Conservation (phyloP, 2,113 vertebrate genomes). For the Setophaga kirtlandii region DNA sequence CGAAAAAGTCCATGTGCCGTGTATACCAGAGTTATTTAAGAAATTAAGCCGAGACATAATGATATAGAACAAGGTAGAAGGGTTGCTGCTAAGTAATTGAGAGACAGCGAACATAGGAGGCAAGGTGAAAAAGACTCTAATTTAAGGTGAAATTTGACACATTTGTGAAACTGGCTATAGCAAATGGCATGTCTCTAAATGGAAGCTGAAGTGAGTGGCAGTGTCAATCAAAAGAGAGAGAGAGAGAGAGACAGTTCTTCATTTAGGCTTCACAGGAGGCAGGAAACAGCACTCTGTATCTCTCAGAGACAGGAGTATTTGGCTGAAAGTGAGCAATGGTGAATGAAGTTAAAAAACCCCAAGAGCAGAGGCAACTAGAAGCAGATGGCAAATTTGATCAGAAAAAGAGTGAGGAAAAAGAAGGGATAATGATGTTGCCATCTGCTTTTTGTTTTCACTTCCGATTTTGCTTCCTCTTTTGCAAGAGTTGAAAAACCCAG, state of each 20-base stretch:
- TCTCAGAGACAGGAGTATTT: neutral
- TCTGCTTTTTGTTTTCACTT: conserved; percentile 7
- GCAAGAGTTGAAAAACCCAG: neutral
- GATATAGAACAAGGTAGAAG: neutral
- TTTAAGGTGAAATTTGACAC: neutral
- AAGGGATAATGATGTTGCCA: neutral
- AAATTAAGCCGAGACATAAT: neutral
- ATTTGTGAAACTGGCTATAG: neutral
- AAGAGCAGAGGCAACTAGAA: neutral
- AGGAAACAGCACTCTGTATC: neutral
- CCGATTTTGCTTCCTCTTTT: neutral
- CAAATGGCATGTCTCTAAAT: neutral
- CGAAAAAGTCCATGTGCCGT: neutral
- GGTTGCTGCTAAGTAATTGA: neutral
- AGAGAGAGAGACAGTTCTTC: neutral
- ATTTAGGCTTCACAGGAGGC: neutral
- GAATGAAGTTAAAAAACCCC: neutral
- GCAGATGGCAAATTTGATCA: neutral
- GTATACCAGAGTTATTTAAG: neutral
- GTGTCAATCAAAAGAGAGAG: neutral
- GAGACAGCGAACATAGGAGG: neutral
- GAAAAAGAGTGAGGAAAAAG: neutral
- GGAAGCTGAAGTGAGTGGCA: neutral
- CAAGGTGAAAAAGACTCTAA: neutral
- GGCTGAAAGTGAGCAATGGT: neutral